Evolutionary conservation across 2,113 vertebrate genomes (phyloP), one percentile per base, ranked within the genome.

Genomic region (Panthera leo): DNA sequence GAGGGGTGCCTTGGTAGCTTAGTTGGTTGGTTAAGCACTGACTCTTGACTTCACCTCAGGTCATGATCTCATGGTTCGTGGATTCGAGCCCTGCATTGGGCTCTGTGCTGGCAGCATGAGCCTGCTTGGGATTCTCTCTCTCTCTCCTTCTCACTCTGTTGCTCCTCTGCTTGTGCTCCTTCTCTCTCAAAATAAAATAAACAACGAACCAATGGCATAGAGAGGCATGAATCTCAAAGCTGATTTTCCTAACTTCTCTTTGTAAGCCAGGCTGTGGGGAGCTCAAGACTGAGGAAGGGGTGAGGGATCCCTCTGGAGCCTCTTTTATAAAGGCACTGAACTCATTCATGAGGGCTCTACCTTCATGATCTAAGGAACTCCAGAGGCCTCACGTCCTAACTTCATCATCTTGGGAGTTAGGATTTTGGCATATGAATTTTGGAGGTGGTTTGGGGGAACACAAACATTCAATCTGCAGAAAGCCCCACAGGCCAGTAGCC

Each of bases 211-310:
- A 2, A 7, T 53, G 63, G 36, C 10, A 58, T 55, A 48, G 39
- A 34, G 78, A 84, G 51, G 18, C 51, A 7, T 76, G 61, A 82
- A 79, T n/a, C 10, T 93, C 63, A 65, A 55, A 58, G 67, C 7
- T 86, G 68, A 94, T 65, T 93, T 97, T 82, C 79, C 91, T 45
- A 78, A 58, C 51, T 19, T 58, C 21, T 88, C 70, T 96, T 80
- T 68, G 25, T 70, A 87, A 75, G 15, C 18, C 36, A 21, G 27
- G 23, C 39, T 36, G 1, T 34, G 71, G 67, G 13, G 12, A 95
- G 31, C 7, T 48, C 75, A 51, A 92, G 61, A 48, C 11, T 27
- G 31, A 88, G 27, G 21, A 67, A 48, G 42, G 42, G 7, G 42
- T 10, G 75, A 18, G 15, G 42, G 42, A 31, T 18, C 27, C 7